These are phyloP conservation scores for Tuberolachnus salignus DNA, from an alignment of 2,888 invertebrate species.

Conservation along the genomic window DNA sequence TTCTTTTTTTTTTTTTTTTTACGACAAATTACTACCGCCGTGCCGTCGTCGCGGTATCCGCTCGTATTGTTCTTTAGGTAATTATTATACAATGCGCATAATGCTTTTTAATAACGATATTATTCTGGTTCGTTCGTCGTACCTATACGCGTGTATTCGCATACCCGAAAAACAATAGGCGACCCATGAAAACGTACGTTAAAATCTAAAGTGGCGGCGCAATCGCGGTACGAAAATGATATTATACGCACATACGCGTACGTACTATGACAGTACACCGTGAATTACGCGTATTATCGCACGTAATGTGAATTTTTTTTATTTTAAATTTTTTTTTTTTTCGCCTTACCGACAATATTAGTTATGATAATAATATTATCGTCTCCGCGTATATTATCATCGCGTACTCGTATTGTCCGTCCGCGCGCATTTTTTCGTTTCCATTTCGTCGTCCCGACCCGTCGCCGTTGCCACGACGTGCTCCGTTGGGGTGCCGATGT, in stretches of 20 bases:
- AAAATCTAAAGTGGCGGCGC: neutral
- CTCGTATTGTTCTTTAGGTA: conserved; percentile 24
- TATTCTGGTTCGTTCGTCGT: conserved; percentile 27
- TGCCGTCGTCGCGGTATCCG: neutral
- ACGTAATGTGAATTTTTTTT: neutral
- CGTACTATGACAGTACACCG: too few species aligned
- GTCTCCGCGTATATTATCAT: too few species aligned
- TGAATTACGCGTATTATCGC: too few species aligned
- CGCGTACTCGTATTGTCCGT: too few species aligned
- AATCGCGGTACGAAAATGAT: neutral
- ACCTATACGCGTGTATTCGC: neutral
- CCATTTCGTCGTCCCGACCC: too few species aligned
- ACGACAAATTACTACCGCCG: neutral
- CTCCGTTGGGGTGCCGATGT: too few species aligned
- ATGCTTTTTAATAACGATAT: conserved; percentile 36
- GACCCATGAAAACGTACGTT: conserved; percentile 38
- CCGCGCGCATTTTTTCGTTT: too few species aligned
- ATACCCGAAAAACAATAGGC: conserved; percentile 30
- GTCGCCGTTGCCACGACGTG: too few species aligned
- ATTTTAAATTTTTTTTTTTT: neutral
- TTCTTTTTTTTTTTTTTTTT: too few species aligned
- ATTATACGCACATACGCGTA: neutral
- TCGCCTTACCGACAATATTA: too few species aligned
- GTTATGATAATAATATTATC: too few species aligned
- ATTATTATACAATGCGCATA: conserved; percentile 40